phyloP scores from a whole-genome alignment of 1,140 invertebrate species.

The Brachionus calyciflorus region DNA sequence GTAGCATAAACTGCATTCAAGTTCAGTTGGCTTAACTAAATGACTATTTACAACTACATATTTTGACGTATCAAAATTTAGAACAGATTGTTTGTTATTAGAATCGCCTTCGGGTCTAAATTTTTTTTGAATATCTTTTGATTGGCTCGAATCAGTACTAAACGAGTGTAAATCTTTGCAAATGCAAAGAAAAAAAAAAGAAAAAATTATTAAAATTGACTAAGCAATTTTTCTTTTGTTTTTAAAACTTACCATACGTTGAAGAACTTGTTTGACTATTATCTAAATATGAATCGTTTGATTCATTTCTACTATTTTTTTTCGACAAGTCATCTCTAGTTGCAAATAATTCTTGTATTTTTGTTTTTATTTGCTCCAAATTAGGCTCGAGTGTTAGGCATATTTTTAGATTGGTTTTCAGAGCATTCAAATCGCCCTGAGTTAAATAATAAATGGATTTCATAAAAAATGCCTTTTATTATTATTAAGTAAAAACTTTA shows the following conservation, averaged over 20 bases:
- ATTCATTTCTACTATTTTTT: neutral
- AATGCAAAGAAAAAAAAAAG: neutral
- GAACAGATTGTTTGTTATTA: conserved; percentile 7
- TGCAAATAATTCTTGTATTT: neutral
- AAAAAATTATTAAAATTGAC: no score
- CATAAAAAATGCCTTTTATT: conserved; percentile 44
- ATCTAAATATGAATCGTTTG: neutral
- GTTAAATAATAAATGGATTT: conserved; percentile 15
- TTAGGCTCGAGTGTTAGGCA: conserved; percentile 3
- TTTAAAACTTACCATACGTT: neutral
- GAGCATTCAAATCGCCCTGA: neutral
- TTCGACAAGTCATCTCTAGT: neutral
- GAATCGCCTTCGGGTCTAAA: neutral
- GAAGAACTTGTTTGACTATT: neutral
- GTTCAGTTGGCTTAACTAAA: conserved; percentile 3
- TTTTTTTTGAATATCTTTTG: no score
- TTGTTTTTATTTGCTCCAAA: neutral
- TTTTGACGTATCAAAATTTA: conserved; percentile 42
- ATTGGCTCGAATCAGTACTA: neutral
- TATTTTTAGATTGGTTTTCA: neutral
- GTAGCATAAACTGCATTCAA: conserved; percentile 40
- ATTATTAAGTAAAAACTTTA: no score
- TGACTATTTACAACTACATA: conserved; percentile 19
- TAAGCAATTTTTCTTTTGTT: neutral
- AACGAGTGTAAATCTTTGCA: neutral